These are phyloP conservation scores for Mobula hypostoma DNA, from an alignment of 2,113 vertebrate genomes.

Conservation along the genomic window DNA sequence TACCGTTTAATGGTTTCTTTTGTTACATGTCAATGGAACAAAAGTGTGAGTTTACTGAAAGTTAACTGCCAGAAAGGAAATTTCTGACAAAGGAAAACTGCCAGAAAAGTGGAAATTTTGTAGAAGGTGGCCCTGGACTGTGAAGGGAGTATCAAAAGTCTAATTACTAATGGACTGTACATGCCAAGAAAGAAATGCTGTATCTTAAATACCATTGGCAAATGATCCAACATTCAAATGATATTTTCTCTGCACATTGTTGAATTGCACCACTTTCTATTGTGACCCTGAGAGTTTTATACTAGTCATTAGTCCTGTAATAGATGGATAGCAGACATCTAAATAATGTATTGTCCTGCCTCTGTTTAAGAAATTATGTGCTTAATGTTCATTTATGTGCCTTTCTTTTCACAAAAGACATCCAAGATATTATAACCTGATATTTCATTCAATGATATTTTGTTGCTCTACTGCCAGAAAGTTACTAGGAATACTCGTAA, in stretches of 20 bases:
- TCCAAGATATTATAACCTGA: background rate
- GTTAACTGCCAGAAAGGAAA: background rate
- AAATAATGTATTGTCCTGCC: background rate
- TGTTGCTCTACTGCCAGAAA: background rate
- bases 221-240: background rate
- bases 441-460: background rate
- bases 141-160: background rate
- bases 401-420: background rate
- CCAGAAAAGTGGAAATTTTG: background rate
- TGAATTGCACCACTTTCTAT: background rate
- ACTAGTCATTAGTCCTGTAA: background rate
- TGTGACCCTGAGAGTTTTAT: background rate
- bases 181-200: background rate
- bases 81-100: background rate
- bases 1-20: background rate
- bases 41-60: background rate
- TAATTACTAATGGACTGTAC: background rate
- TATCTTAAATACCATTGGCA: background rate
- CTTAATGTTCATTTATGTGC: background rate
- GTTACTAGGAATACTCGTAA: background rate
- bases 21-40: background rate
- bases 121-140: background rate
- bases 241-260: background rate
- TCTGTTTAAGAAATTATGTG: constrained; percentile 22
- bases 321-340: constrained; percentile 14